A percentile compares a stretch with the other conserved stretches of the same genome.
Conservation (phyloP, 2,888 invertebrate species). For the Tinea trinotella region DNA sequence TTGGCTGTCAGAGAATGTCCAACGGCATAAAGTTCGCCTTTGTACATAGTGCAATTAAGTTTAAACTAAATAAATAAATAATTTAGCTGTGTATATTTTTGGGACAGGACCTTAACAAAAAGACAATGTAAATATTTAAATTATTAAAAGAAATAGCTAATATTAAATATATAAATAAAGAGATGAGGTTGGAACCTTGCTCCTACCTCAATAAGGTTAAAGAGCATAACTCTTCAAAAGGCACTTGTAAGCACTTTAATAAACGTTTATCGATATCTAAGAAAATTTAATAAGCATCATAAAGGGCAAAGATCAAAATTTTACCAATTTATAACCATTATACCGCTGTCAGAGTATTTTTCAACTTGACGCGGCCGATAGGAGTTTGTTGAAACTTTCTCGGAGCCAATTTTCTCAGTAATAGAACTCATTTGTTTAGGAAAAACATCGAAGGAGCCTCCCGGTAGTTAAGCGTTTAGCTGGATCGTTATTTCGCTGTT, state of each 20-base stretch:
- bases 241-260: conserved; percentile 6
- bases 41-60: too few species aligned
- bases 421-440: conserved; percentile 49
- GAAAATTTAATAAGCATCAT: conserved; percentile 19
- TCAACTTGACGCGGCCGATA: conserved; percentile 38
- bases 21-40: too few species aligned
- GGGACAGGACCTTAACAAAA: too few species aligned
- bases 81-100: too few species aligned
- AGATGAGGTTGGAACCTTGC: too few species aligned
- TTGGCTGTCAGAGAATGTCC: too few species aligned
- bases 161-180: too few species aligned
- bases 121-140: too few species aligned
- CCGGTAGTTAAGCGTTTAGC: conserved; percentile 13
- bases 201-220: background rate
- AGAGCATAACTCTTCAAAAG: conserved; percentile 4
- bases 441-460: conserved; percentile 34
- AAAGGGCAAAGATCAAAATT: conserved; percentile 16
- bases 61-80: too few species aligned
- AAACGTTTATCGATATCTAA: conserved; percentile 17
- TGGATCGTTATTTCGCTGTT: background rate
- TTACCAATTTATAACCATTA: conserved; percentile 29
- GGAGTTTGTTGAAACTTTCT: conserved; percentile 36
- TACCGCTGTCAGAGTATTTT: conserved; percentile 38
- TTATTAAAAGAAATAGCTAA: too few species aligned
- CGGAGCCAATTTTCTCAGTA: conserved; percentile 52